Evolutionary conservation across 2,888 invertebrate genomes (phyloP), one percentile per base, ranked within the genome.

Genomic region (Nomada flava): DNA sequence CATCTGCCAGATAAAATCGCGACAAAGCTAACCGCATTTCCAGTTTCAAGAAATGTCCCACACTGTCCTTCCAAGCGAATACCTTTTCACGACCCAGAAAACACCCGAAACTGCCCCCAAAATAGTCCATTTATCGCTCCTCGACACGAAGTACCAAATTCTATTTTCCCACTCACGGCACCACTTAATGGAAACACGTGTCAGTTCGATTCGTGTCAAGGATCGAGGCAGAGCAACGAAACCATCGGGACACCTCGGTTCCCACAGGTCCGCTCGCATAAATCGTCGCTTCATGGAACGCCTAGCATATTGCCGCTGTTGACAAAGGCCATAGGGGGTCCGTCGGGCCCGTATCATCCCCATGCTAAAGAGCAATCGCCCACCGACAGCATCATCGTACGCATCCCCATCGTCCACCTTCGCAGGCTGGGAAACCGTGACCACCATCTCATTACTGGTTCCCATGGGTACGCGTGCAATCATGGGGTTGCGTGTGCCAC

Each of bases 381-480:
- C 87, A 83, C 84, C 87, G 79, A 53, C 84, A 79, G 78, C 77
- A 73, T 77, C 82, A 57, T 67, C 70, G 55, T 23, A 36, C 42
- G 70, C 60, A 78, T 74, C 82, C 79, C 67, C 75, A 71, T 55
- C 57, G 63, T 63, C 86, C 88, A 87, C 84, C 89, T 89, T 88
- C 81, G 80, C 84, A 60, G 82, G 89, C 91, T 93, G 93, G 93
- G 93, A 92, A 92, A 91, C 90, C 92, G 89, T 92, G 93, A 93
- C 93, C 93, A 91, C 93, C 92, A 92, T 93, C 93, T 93, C 93
- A 93, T 93, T 93, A 93, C 91, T 89, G 88, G 93, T 93, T 93
- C 93, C 93, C 93, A 93, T 93, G 93, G 92, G 93, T 89, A 87
- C 89, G 86, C 86, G 85, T 89, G 86, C 82, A 82, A 82, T 82